phyloP scores from a whole-genome alignment of 2,113 vertebrate species.

The Rhea pennata region DNA sequence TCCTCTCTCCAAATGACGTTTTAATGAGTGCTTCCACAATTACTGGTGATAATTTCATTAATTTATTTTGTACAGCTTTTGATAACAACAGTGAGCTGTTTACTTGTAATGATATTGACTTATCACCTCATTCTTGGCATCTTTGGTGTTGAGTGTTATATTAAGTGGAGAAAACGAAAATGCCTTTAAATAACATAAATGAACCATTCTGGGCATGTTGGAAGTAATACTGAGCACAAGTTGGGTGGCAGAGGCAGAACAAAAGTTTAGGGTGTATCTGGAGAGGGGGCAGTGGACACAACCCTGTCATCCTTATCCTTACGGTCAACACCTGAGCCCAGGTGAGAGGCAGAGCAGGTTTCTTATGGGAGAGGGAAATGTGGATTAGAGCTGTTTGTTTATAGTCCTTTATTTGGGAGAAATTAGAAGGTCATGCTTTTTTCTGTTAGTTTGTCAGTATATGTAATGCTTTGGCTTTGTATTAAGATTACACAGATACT shows the following conservation, averaged over 20 bases:
- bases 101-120: neutral
- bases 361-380: neutral
- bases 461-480: rapidly evolving
- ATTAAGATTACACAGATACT: neutral
- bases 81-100: neutral
- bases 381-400: neutral
- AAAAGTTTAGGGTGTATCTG: neutral
- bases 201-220: neutral
- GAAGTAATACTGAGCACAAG: rapidly evolving
- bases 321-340: rapidly evolving
- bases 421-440: rapidly evolving
- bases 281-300: neutral
- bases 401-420: neutral
- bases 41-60: slow-evolving; percentile 15
- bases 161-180: neutral
- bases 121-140: neutral
- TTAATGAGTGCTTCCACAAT: slow-evolving; percentile 17
- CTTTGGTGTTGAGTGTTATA: neutral
- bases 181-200: neutral
- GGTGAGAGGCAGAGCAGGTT: neutral
- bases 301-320: rapidly evolving
- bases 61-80: slow-evolving; percentile 11
- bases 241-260: neutral
- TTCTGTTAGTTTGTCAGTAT: neutral
- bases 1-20: slow-evolving; percentile 50